Evolutionary conservation across 2,797 vertebrate species (phyloP), one percentile per base, ranked within the genome.

Genomic region (Erethizon dorsatum): DNA sequence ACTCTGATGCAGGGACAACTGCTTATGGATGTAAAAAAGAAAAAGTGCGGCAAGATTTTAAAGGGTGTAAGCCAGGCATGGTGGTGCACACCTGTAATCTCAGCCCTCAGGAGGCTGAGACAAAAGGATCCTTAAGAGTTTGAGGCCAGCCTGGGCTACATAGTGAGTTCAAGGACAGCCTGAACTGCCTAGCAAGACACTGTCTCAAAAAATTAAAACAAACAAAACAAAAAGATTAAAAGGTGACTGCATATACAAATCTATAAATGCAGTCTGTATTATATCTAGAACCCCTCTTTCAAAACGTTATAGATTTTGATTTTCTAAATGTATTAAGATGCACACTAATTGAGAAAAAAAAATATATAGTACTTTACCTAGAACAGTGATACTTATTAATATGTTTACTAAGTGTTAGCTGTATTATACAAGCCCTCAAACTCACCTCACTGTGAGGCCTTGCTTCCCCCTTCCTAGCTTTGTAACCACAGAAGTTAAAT

Each of bases 301-400:
- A 41, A 94, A 94, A 77, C 37, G 82, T 79, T 47, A 37, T 11
- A 63, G 65, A n/a, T 85, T 83, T 54, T 90, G 22, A 92, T 82
- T 88, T 93, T 87, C 71, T 87, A 94, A 91, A 59, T 63, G 69
- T 56, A 94, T 91, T 79, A 75, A 88, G 31, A 83, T 59, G 52
- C 6, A 80, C 86, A 94, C 69, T 95, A 94, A 88, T 12, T 88
- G 61, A 90, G 37, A 94, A 77, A 88, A 75, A 75, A 92, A 57
- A 7, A 69, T 33, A 94, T 12, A 31, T 33, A 87, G 52, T 10
- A 83, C 37, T 91, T 92, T 94, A 61, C 54, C 28, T 83, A 52
- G 17, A 83, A 85, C 20, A 92, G 24, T 28, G 67, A 77, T 75
- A 33, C 11, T 94, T 67, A 84, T 9, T 67, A 71, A 67, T 20